These are phyloP conservation scores for Alectura lathami DNA, from an alignment of 2,113 vertebrate species.

Conservation along the genomic window DNA sequence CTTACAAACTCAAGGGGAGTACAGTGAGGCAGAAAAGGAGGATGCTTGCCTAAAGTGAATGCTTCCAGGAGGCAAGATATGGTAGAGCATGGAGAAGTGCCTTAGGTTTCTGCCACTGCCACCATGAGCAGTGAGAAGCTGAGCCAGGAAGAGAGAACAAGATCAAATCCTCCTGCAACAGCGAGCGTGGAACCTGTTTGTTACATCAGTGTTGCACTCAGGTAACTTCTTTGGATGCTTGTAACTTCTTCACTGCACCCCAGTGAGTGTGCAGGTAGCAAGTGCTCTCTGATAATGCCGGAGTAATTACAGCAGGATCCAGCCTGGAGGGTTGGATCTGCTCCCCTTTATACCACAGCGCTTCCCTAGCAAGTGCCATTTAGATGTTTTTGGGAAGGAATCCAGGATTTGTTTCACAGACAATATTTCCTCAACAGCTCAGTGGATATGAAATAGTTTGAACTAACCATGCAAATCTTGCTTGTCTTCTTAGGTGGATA, in stretches of 20 bases:
- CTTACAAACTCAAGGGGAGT: too few relatives aligned
- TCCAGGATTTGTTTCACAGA: constrained; percentile 39
- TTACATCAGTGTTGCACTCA: neutral
- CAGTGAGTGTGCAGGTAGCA: neutral
- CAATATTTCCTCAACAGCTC: constrained; percentile 57
- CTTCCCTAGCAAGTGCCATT: constrained; percentile 25
- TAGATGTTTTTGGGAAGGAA: constrained; percentile 37
- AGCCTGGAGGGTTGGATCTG: accelerated
- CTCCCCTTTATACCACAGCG: neutral
- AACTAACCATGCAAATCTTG: constrained; percentile 42
- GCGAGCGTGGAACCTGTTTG: neutral
- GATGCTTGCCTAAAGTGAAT: neutral
- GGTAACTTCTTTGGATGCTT: neutral
- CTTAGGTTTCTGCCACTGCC: neutral
- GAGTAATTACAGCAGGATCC: neutral
- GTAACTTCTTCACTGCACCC: neutral
- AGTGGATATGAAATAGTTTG: constrained; percentile 40
- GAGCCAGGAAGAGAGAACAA: neutral
- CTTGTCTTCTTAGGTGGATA: constrained; percentile 21
- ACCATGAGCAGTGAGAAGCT: neutral
- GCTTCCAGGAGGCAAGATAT: neutral
- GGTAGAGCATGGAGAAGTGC: neutral
- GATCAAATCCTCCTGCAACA: neutral
- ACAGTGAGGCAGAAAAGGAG: neutral
- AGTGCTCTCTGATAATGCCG: neutral